Percentiles rank a stretch among this genome's conserved stretches.
Conservation (phyloP, 2,888 invertebrate genomes). For the Gari tellinella region DNA sequence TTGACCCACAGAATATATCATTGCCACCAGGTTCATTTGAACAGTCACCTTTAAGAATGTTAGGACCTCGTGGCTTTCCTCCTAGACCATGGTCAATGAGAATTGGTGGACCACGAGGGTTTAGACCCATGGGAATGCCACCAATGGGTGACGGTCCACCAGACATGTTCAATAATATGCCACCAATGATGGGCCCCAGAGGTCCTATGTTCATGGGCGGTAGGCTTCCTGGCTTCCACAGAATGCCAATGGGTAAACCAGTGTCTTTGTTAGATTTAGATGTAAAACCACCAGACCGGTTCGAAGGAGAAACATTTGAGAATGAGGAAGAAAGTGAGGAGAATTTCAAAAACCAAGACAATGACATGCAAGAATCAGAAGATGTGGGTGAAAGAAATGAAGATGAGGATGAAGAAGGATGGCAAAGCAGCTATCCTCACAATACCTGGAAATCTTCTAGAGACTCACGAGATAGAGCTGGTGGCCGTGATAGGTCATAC, state of each 20-base stretch:
- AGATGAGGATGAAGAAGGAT: constrained; percentile 14
- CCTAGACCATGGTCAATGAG: constrained; percentile 43
- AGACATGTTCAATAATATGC: constrained; percentile 54
- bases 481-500: constrained; percentile 25
- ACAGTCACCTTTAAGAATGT: constrained; percentile 25
- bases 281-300: constrained; percentile 41
- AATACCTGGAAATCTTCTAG: constrained; percentile 49
- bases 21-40: constrained; percentile 25
- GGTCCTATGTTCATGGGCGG: constrained; percentile 51
- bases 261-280: constrained; percentile 53
- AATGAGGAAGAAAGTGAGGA: constrained; percentile 20
- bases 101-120: constrained; percentile 42
- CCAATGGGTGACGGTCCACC: constrained; percentile 27
- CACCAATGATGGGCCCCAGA: constrained; percentile 45
- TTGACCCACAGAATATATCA: constrained; percentile 11
- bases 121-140: constrained; percentile 57
- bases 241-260: constrained; percentile 41
- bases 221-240: constrained; percentile 53
- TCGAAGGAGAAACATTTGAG: constrained; percentile 33
- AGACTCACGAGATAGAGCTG: no score
- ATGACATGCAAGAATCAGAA: not conserved
- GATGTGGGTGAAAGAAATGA: constrained; percentile 3
- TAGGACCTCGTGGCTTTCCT: constrained; percentile 40
- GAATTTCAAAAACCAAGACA: constrained; percentile 6
- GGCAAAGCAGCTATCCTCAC: constrained; percentile 34